Evolutionary conservation across 2,113 vertebrate species (phyloP), one percentile per base, ranked within the genome.

Genomic region (Laticauda colubrina): DNA sequence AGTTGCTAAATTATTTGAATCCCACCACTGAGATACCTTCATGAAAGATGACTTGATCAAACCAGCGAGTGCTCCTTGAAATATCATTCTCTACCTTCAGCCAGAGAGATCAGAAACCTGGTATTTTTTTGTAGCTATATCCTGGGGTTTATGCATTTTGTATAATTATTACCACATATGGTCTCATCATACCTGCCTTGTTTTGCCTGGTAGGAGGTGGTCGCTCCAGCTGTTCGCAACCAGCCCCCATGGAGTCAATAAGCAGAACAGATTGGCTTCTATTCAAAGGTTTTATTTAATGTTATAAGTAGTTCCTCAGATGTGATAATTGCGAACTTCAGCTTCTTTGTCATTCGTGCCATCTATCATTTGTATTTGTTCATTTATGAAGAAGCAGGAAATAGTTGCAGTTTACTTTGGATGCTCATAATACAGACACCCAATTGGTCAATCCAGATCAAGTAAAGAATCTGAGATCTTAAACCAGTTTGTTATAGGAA

Each of bases 131-230:
- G 18, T 20, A 88, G 24, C 69, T 90, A 34, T 90, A 7, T 91
- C 94, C 94, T 85, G 95, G 64, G 95, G n/a, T 26, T 88, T 18
- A 90, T 54, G 21, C 43, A 45, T 90, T 96, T 96, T 39, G 24
- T 94, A 51, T 93, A 92, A 96, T 93, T 93, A 94, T 93, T 94
- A 69, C 95, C 94, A 88, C 6, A 29, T 95, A 92, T 94, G 11
- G 90, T 93, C 89, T 94, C 93, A 93, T 95, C 4, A 1, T 96
- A 96, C 94, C 95, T 96, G 86, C 75, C 95, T 94, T 94, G 91
- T 92, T 95, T 95, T 93, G 91, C 94, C 53, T 95, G 26, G 90
- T 91, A 53, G 94, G 93, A 94, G 69, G 88, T 61, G 69, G 64
- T 21, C 0, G 94, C 91, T 94, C 89, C 95, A 96, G 94, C 94